Percentiles rank a stretch among this genome's conserved stretches.
Conservation (phyloP, 2,888 invertebrate species). For the Willowsia nigromaculata region DNA sequence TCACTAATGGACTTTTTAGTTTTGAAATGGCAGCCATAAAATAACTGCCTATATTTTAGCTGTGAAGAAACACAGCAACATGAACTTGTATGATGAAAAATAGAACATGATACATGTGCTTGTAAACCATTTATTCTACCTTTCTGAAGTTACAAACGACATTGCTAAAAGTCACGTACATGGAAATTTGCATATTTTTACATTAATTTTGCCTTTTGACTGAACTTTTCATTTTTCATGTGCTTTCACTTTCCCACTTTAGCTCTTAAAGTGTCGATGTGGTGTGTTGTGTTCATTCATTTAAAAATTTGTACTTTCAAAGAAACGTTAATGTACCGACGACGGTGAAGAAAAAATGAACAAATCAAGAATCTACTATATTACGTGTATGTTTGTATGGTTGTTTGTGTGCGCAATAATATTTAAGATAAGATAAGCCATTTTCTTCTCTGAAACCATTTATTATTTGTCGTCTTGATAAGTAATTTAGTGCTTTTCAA, state of each 20-base stretch:
- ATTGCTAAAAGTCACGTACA: conserved; percentile 44
- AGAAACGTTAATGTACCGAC: background rate
- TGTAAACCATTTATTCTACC: background rate
- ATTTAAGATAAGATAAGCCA: conserved; percentile 26
- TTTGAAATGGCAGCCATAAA: background rate
- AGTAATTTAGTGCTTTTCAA: conserved; percentile 10
- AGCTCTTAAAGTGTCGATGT: conserved; percentile 36
- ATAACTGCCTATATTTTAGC: background rate
- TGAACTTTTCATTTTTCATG: background rate
- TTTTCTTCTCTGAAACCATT: background rate
- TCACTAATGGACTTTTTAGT: conserved; percentile 23
- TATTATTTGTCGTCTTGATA: background rate
- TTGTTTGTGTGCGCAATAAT: background rate
- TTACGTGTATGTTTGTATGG: background rate
- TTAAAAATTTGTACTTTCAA: conserved; percentile 12
- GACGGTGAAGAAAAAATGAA: background rate
- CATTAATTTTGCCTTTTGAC: conserved; percentile 6
- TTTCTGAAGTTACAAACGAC: background rate
- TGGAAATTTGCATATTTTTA: conserved; percentile 42
- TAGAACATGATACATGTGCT: background rate
- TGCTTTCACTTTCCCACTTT: background rate
- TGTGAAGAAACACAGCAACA: background rate
- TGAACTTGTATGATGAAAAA: background rate
- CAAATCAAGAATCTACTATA: background rate
- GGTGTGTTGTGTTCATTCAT: conserved; percentile 35